Evolutionary conservation across 2,888 invertebrate genomes (phyloP).

Genomic region (Steinernema hermaphroditum): DNA sequence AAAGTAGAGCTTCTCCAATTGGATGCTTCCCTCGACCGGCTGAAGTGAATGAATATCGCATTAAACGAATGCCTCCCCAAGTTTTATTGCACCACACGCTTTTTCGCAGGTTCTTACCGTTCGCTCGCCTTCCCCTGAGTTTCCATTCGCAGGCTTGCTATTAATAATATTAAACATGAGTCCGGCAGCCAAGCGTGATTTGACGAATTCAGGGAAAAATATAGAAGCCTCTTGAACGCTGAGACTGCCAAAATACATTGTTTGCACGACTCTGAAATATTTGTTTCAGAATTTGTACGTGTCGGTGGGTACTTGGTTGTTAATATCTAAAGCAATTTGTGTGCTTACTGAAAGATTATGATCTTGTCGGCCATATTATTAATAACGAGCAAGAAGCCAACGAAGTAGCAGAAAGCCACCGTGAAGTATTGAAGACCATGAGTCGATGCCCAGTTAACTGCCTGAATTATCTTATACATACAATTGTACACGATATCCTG

Average conservation of each 20-base stretch:
- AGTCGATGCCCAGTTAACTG: slow-evolving; percentile 39
- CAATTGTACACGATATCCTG: background rate
- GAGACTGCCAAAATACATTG: slow-evolving; percentile 39
- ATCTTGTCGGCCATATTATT: slow-evolving; percentile 36
- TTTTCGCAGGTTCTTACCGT: slow-evolving; percentile 33
- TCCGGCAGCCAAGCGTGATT: slow-evolving; percentile 66
- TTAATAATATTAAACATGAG: slow-evolving; percentile 65
- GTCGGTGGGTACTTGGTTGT: too few species aligned
- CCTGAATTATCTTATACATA: slow-evolving; percentile 23
- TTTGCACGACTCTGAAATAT: slow-evolving; percentile 41
- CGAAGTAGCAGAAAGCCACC: slow-evolving; percentile 39
- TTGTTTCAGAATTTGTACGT: too few species aligned
- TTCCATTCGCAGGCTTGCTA: slow-evolving; percentile 63
- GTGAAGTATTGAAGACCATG: slow-evolving; percentile 41
- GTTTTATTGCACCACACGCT: too few species aligned
- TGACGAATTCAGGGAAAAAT: slow-evolving; percentile 67
- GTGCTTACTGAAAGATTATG: slow-evolving; percentile 37
- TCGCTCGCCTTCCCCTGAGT: slow-evolving; percentile 39
- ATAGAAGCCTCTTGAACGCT: slow-evolving; percentile 40
- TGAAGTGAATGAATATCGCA: too few species aligned
- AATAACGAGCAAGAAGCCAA: slow-evolving; percentile 38
- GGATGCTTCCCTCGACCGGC: slow-evolving; percentile 64
- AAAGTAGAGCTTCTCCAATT: slow-evolving; percentile 66
- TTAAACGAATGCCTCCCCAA: too few species aligned
- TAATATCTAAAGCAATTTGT: background rate